Evolutionary conservation across 1,140 invertebrate species (phyloP), one percentile per base, ranked within the genome.

Genomic region (Drosophila ogumai): DNA sequence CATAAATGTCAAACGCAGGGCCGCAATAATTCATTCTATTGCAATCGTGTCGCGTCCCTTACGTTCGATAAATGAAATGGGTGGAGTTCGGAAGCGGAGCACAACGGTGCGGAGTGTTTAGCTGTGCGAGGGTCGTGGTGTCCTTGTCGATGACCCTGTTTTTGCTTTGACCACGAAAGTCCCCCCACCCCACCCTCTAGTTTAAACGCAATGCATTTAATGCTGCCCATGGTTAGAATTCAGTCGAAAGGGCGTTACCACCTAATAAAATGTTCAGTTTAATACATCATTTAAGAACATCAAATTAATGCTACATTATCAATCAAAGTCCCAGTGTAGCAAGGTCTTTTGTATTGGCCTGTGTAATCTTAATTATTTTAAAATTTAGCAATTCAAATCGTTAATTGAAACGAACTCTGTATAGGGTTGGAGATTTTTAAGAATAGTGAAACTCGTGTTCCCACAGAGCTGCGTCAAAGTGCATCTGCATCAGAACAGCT

Each of bases 1-100:
- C 81, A 84, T 84, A 84, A 84, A 79, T 84, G 81, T 84, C 81
- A 84, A 79, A 71, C 57, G 63, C 81, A 79, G 49, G 55, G 65
- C 32, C 59, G 65, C 63, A 64, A 84, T 84, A 84, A 84, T 79
- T 84, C 58, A 84, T 84, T 76, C 55, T 58, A 49, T 54, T 64
- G 65, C 74, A 38, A 17, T n/a, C 58, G 17, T 44, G 34, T 60
- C 73, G 57, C 67, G 61, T 68, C 67, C 72, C 64, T 66, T 65
- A 43, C 74, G 55, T 68, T 74, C 72, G 75, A 78, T 65, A 57
- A 75, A 68, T 82, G 58, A 65, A 64, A 34, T 38, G 49, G 61
- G 38, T 64, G 55, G 17, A 32, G 61, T 25, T n/a, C 5, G 7
- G 6, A n/a, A 19, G 15, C 19, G 19, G 15, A 25, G 17, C 17